Evolutionary conservation across 2,888 invertebrate genomes (phyloP).

Genomic region (Pandemis cinnamomeana): DNA sequence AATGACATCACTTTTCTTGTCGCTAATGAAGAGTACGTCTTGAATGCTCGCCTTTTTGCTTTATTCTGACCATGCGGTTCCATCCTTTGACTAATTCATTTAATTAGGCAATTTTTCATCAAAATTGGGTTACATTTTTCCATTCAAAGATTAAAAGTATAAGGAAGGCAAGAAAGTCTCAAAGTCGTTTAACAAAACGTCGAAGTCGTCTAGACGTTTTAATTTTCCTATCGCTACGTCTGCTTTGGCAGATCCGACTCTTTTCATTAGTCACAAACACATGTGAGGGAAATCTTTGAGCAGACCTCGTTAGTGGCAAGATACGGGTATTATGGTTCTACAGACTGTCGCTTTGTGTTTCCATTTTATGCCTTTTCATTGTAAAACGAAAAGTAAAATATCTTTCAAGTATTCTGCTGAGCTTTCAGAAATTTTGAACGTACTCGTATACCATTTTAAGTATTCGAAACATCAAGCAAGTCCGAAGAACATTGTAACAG

Average conservation of each 20-base stretch:
- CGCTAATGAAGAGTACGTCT: constrained; percentile 83
- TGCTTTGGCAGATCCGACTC: constrained; percentile 73
- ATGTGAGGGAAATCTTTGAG: constrained; percentile 78
- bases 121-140: constrained; percentile 31
- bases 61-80: constrained; percentile 60
- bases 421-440: background rate
- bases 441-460: background rate
- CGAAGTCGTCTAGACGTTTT: constrained; percentile 81
- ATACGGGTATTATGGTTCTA: constrained; percentile 67
- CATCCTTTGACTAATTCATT: constrained; percentile 56
- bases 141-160: constrained; percentile 2
- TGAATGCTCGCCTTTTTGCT: constrained; percentile 70
- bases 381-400: constrained; percentile 25
- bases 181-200: constrained; percentile 66
- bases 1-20: constrained; percentile 84
- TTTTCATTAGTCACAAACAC: constrained; percentile 78
- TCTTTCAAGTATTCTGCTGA: constrained; percentile 2
- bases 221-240: constrained; percentile 80
- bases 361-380: constrained; percentile 46
- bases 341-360: constrained; percentile 55
- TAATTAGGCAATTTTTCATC: constrained; percentile 54
- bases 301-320: constrained; percentile 72
- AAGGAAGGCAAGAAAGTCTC: constrained; percentile 24
- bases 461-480: constrained; percentile 6
- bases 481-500: constrained; percentile 30